phyloP scores from a whole-genome alignment of 2,113 vertebrate genomes.

The Micromys minutus region DNA sequence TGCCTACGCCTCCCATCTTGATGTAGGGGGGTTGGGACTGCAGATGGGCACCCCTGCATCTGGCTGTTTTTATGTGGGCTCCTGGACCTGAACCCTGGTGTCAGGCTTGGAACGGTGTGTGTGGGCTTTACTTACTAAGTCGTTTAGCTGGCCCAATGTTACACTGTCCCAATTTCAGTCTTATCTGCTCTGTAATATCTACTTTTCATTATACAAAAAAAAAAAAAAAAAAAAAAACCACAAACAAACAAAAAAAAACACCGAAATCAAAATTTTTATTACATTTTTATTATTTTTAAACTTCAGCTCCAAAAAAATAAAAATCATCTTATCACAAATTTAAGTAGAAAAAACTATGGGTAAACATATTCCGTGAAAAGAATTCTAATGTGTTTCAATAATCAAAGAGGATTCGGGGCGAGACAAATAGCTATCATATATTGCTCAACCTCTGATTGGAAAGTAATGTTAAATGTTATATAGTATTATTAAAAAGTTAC shows the following conservation, averaged over 20 bases:
- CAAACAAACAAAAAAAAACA: slow-evolving; percentile 28
- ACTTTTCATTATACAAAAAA: slow-evolving; percentile 43
- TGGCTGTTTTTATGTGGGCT: neutral
- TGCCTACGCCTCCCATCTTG: neutral
- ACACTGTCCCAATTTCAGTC: neutral
- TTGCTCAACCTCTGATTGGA: slow-evolving; percentile 19
- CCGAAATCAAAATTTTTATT: slow-evolving; percentile 12
- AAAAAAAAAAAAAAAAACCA: slow-evolving; percentile 17
- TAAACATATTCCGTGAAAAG: slow-evolving; percentile 32
- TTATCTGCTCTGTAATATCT: slow-evolving; percentile 5
- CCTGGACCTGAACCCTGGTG: neutral
- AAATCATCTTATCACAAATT: slow-evolving; percentile 10
- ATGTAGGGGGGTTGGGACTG: neutral
- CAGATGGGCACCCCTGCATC: neutral
- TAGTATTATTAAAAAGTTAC: slow-evolving; percentile 35
- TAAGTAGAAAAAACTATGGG: slow-evolving; percentile 15
- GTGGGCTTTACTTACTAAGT: too few relatives aligned
- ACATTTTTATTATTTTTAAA: neutral
- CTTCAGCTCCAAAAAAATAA: neutral
- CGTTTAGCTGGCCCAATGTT: neutral
- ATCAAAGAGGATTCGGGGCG: slow-evolving; percentile 1
- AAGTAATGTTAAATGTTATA: slow-evolving; percentile 10
- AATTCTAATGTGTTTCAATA: slow-evolving; percentile 33
- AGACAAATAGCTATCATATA: slow-evolving; percentile 13
- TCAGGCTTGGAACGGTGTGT: neutral